phyloP scores from a whole-genome alignment of 2,888 invertebrate genomes.

The Sarcophaga caerulescens region DNA sequence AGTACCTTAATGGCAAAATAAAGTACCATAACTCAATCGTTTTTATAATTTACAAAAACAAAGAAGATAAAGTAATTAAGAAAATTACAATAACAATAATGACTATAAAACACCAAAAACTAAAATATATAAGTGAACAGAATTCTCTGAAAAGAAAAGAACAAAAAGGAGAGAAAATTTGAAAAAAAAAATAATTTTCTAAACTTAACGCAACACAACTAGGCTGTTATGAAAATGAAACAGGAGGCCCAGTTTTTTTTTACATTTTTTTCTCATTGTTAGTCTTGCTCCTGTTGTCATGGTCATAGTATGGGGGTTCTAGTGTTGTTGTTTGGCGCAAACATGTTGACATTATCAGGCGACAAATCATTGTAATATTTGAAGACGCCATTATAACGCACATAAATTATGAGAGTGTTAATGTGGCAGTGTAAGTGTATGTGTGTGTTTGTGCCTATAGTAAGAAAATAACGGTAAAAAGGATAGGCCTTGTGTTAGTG shows the following conservation, averaged over 20 bases:
- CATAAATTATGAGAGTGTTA: constrained; percentile 58
- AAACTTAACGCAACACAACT: not conserved
- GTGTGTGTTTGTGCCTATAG: not conserved
- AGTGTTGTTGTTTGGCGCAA: constrained; percentile 54
- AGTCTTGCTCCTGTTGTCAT: not conserved
- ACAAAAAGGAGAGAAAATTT: not conserved
- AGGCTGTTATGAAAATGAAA: constrained; percentile 10
- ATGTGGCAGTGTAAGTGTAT: not conserved
- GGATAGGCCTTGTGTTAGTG: not conserved
- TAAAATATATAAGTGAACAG: not conserved
- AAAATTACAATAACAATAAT: too few relatives aligned
- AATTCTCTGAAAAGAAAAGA: not conserved
- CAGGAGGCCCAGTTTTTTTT: constrained; percentile 31
- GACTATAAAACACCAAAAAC: too few relatives aligned
- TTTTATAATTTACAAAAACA: too few relatives aligned
- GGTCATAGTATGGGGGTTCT: constrained; percentile 26
- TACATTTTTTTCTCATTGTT: not conserved
- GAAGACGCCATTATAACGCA: constrained; percentile 66
- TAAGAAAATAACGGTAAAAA: not conserved
- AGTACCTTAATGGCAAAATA: too few relatives aligned
- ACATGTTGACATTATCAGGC: constrained; percentile 68
- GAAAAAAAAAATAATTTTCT: not conserved
- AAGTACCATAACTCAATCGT: too few relatives aligned
- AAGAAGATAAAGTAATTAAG: too few relatives aligned
- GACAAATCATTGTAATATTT: constrained; percentile 68